Evolutionary conservation across 2,113 vertebrate species (phyloP).

Genomic region (Prinia subflava): DNA sequence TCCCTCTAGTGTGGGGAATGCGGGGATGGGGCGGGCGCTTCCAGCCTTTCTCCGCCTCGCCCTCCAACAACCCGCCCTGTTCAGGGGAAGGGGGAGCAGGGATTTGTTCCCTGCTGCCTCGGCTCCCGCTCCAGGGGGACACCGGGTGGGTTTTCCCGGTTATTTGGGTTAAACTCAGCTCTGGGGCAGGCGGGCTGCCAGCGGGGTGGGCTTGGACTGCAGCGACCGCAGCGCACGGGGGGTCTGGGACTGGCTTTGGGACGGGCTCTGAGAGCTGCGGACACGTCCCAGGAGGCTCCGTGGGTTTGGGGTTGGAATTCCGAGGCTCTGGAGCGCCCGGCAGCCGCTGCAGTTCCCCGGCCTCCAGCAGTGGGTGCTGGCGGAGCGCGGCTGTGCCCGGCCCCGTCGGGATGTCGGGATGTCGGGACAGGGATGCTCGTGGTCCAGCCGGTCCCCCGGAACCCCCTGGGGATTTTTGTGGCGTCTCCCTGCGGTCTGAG

Average conservation of each 20-base stretch:
- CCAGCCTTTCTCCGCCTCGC: accelerated
- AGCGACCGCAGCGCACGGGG: accelerated
- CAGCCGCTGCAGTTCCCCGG: not conserved
- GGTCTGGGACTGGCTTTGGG: too few species aligned
- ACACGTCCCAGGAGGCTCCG: accelerated
- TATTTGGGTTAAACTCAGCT: not conserved
- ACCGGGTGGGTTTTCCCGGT: accelerated
- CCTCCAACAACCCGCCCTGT: accelerated
- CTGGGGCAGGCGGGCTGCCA: not conserved
- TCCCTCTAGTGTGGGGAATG: conserved; percentile 61
- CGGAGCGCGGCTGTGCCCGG: not conserved
- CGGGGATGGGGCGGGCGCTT: not conserved
- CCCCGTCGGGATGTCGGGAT: not conserved
- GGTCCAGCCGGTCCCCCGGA: not conserved
- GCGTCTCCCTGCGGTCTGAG: not conserved
- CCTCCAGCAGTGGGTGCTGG: conserved; percentile 37
- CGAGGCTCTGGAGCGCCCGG: not conserved
- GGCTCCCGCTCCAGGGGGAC: not conserved
- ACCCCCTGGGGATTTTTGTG: not conserved
- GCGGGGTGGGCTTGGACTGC: accelerated
- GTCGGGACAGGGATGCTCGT: not conserved
- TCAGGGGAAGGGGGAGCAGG: accelerated
- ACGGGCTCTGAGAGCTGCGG: not conserved
- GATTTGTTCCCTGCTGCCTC: accelerated
- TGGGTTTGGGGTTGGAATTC: accelerated